A percentile compares a stretch with the other conserved stretches of the same genome.
Evolutionary conservation across 2,113 vertebrate genomes (phyloP).

Genomic region (Cheirogaleus medius): DNA sequence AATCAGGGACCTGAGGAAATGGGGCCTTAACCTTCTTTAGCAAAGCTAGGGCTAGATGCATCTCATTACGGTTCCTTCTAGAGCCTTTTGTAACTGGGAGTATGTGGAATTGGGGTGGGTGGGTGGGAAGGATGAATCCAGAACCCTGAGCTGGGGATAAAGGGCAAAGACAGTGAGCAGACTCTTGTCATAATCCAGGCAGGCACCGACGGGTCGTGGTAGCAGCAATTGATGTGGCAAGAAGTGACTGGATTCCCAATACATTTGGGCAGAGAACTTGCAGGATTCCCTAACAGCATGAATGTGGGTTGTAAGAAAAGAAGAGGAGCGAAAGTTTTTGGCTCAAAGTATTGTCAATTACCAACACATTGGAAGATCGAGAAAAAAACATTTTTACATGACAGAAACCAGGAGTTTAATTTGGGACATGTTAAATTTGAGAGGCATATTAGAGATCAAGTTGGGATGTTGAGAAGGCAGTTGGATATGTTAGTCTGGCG

Average conservation of each 20-base stretch:
- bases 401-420: not conserved
- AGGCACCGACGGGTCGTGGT: no score
- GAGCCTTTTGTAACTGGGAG: not conserved
- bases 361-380: not conserved
- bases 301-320: not conserved
- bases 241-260: not conserved
- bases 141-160: not conserved
- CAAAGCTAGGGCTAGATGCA: not conserved
- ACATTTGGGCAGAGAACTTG: not conserved
- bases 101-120: not conserved
- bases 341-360: not conserved
- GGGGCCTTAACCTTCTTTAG: not conserved
- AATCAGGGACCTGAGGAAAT: not conserved
- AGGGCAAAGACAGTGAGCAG: not conserved
- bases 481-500: not conserved
- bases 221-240: not conserved
- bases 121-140: not conserved
- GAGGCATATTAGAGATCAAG: not conserved
- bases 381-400: not conserved
- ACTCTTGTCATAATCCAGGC: not conserved
- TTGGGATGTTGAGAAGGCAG: not conserved
- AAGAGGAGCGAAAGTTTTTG: no score
- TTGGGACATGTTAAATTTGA: not conserved
- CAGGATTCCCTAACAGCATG: not conserved
- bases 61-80: not conserved